Evolutionary conservation across 2,888 invertebrate species (phyloP).

Genomic region (Microchrysa polita): DNA sequence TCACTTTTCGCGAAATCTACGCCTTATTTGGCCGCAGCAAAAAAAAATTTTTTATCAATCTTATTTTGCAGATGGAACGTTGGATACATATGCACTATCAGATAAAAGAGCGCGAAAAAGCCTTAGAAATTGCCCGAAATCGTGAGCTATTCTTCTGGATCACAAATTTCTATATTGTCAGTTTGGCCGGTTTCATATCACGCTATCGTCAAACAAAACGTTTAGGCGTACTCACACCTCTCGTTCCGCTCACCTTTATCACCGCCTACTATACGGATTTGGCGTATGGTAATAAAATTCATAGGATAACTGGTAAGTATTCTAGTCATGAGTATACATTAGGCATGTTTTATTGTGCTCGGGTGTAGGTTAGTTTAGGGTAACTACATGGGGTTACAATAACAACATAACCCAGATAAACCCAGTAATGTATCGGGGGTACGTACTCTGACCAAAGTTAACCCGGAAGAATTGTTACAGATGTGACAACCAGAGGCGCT

Average conservation of each 20-base stretch:
- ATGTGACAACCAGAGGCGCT: too few species aligned
- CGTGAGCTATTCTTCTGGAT: slow-evolving; percentile 80
- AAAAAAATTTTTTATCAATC: too few species aligned
- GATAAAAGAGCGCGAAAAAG: slow-evolving; percentile 78
- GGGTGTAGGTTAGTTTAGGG: too few species aligned
- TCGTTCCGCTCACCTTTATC: slow-evolving; percentile 77
- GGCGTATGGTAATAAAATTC: slow-evolving; percentile 80
- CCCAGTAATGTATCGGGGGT: too few species aligned
- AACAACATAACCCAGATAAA: too few species aligned
- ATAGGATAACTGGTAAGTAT: slow-evolving; percentile 77
- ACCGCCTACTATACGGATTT: slow-evolving; percentile 79
- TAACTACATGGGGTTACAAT: too few species aligned
- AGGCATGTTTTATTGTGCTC: too few species aligned
- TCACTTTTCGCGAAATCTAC: too few species aligned
- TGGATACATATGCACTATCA: slow-evolving; percentile 84
- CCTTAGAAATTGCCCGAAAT: slow-evolving; percentile 75
- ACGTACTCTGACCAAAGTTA: too few species aligned
- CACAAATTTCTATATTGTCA: slow-evolving; percentile 72
- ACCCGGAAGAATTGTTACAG: too few species aligned
- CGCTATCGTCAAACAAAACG: slow-evolving; percentile 72
- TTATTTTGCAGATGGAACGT: slow-evolving; percentile 72
- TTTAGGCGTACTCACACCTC: slow-evolving; percentile 70
- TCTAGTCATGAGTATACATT: too few species aligned
- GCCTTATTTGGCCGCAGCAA: too few species aligned
- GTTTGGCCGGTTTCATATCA: slow-evolving; percentile 64